A percentile compares a stretch with the other conserved stretches of the same genome.
Evolutionary conservation across 2,888 invertebrate genomes (phyloP).

Genomic region (Dexiosoma caninum): DNA sequence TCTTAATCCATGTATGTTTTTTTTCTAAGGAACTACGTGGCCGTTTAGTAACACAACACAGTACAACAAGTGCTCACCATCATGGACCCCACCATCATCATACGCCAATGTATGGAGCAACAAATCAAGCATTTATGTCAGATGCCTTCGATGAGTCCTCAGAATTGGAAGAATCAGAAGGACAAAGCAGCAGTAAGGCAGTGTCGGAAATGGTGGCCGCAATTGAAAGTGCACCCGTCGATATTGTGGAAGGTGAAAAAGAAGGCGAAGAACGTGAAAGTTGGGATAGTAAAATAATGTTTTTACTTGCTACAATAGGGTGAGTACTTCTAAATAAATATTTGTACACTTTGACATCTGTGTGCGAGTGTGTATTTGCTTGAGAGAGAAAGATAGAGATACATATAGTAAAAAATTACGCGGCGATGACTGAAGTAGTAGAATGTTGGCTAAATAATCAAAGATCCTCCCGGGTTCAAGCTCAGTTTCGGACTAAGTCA

Average conservation of each 20-base stretch:
- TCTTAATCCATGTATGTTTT: no score
- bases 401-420: no score
- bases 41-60: constrained; percentile 86
- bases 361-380: no score
- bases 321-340: constrained; percentile 59
- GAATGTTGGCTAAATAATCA: no score
- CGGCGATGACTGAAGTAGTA: no score
- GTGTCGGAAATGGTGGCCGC: constrained; percentile 71
- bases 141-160: constrained; percentile 76
- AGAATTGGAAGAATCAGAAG: constrained; percentile 76
- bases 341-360: no score
- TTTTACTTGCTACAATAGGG: constrained; percentile 94
- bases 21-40: constrained; percentile 88
- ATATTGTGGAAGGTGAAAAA: constrained; percentile 83
- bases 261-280: constrained; percentile 88
- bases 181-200: constrained; percentile 70
- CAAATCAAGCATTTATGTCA: constrained; percentile 87
- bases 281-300: constrained; percentile 95
- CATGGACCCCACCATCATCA: constrained; percentile 71
- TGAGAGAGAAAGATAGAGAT: no score
- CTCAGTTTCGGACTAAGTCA: no score
- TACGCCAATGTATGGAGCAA: constrained; percentile 86
- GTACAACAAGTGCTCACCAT: constrained; percentile 79
- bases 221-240: constrained; percentile 80
- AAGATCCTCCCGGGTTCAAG: no score